Conservation (phyloP, 2,888 invertebrate species). For the Leptinotarsa peninsularis region DNA sequence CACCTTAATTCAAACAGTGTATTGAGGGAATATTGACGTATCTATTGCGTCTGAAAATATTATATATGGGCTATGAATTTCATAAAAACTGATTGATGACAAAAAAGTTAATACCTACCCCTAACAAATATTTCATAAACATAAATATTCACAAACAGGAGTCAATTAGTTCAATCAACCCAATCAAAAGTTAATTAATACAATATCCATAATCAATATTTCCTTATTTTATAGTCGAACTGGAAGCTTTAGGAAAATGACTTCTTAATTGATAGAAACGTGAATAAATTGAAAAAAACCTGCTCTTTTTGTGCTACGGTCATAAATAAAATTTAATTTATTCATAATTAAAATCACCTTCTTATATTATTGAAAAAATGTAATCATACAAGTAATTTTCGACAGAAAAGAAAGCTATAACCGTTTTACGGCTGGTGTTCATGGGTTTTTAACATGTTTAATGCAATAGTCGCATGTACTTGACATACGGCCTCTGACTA, state of each 20-base stretch:
- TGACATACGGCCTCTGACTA: not conserved
- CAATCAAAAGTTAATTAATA: not conserved
- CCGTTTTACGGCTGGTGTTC: conserved; percentile 31
- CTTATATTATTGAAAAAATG: conserved; percentile 19
- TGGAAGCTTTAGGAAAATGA: not conserved
- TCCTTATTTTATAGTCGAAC: conserved; percentile 3
- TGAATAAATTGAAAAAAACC: conserved; percentile 21
- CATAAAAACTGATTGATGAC: too few species aligned
- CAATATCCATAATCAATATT: not conserved
- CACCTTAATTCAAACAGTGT: too few species aligned
- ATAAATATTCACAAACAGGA: too few species aligned
- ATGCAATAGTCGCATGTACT: not conserved
- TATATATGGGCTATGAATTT: too few species aligned
- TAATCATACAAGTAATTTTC: conserved; percentile 31
- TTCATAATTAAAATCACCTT: conserved; percentile 30
- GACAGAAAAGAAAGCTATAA: conserved; percentile 32
- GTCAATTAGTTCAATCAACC: not conserved
- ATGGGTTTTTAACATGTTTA: conserved; percentile 32
- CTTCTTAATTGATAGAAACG: conserved; percentile 20
- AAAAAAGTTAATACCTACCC: too few species aligned
- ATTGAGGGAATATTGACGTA: too few species aligned
- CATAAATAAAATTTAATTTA: conserved; percentile 31
- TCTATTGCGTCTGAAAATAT: too few species aligned
- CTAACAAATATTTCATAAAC: too few species aligned
- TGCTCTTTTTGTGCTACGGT: conserved; percentile 1